Conservation (phyloP, 1,140 invertebrate species). For the Thaumetopoea pityocampa region DNA sequence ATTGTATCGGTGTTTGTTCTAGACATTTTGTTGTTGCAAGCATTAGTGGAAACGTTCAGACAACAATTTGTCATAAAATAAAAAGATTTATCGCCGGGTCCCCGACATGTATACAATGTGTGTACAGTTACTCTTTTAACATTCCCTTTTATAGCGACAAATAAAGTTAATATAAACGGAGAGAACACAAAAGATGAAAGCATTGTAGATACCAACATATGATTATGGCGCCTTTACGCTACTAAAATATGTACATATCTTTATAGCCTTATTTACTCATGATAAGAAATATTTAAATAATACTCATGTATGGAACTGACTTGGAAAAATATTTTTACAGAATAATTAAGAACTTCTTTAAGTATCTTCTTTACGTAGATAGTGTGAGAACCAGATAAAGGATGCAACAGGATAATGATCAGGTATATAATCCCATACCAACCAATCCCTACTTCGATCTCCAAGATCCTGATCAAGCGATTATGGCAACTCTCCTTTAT, state of each 20-base stretch:
- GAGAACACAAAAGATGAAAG: conserved; percentile 49
- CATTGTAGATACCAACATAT: conserved; percentile 29
- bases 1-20: conserved; percentile 70
- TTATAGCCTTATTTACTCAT: conserved; percentile 26
- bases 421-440: no score
- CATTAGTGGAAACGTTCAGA: conserved; percentile 47
- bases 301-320: no score
- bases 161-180: conserved; percentile 64
- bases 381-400: no score
- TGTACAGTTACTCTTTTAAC: conserved; percentile 55
- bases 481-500: no score
- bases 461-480: no score
- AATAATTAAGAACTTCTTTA: no score
- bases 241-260: conserved; percentile 26
- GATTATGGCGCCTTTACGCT: conserved; percentile 21
- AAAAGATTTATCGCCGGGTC: conserved; percentile 66
- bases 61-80: conserved; percentile 75
- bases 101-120: conserved; percentile 44
- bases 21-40: conserved; percentile 55
- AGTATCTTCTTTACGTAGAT: no score
- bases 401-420: no score
- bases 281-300: conserved; percentile 22
- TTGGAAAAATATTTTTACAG: no score
- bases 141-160: conserved; percentile 64
- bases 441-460: no score